Evolutionary conservation across 1,140 invertebrate genomes (phyloP).

Genomic region (Drosophila erecta): DNA sequence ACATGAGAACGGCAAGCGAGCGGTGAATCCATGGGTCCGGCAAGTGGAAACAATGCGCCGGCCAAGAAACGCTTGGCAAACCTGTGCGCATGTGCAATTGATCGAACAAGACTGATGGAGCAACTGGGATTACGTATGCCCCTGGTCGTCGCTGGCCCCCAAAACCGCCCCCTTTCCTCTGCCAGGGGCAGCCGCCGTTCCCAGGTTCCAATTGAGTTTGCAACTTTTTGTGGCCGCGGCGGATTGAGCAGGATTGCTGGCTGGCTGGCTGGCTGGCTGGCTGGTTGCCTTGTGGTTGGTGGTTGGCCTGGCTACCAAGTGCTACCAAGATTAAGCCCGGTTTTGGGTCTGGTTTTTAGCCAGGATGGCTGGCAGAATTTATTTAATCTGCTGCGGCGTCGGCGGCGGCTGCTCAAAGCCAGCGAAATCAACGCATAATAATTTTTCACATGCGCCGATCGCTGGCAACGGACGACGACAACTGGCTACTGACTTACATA

Average conservation of each 20-base stretch:
- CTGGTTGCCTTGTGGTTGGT: no score
- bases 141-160: conserved; percentile 1
- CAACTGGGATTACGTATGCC: conserved; percentile 79
- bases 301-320: conserved; percentile 6
- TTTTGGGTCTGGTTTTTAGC: conserved; percentile 21
- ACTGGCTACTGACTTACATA: conserved; percentile 82
- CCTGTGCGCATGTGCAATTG: conserved; percentile 82
- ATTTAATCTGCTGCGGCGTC: conserved; percentile 82
- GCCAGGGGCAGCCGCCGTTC: conserved; percentile 19
- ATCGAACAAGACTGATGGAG: conserved; percentile 84
- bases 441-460: conserved; percentile 76
- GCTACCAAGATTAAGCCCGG: conserved; percentile 70
- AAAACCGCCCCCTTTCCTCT: background rate
- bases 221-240: conserved; percentile 70
- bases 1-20: conserved; percentile 3
- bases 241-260: conserved; percentile 47
- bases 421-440: conserved; percentile 72
- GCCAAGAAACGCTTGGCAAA: conserved; percentile 50
- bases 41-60: conserved; percentile 65
- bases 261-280: conserved; percentile 16
- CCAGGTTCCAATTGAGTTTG: conserved; percentile 79
- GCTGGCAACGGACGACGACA: conserved; percentile 36
- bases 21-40: conserved; percentile 14
- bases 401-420: conserved; percentile 73
- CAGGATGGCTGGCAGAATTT: conserved; percentile 68